phyloP scores from a whole-genome alignment of 1,140 invertebrate species.

The Rhopalosiphum padi region DNA sequence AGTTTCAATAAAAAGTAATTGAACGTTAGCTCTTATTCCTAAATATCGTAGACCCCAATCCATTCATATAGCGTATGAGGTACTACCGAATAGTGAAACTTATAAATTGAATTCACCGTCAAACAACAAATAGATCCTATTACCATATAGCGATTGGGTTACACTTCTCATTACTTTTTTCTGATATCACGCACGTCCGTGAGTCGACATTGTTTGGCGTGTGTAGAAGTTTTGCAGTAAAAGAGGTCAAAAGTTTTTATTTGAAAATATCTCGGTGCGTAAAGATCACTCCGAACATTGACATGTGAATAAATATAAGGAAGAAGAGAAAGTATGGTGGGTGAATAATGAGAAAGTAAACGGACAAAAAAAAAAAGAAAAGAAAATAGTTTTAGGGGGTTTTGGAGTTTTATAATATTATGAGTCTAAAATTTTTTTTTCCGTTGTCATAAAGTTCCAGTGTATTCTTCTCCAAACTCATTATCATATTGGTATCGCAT shows the following conservation, averaged over 20 bases:
- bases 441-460: conserved; percentile 48
- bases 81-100: not conserved
- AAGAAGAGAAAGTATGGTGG: not conserved
- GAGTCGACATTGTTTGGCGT: not conserved
- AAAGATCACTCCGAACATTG: not conserved
- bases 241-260: conserved; percentile 28
- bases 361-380: conserved; percentile 17
- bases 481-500: conserved; percentile 52
- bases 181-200: not conserved
- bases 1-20: not conserved
- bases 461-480: conserved; percentile 46
- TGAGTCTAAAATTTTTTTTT: not conserved
- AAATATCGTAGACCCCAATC: not conserved
- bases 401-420: conserved; percentile 53
- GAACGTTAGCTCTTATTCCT: not conserved
- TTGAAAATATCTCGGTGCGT: not conserved
- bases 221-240: conserved; percentile 16
- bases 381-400: conserved; percentile 35
- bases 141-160: not conserved
- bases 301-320: conserved; percentile 26
- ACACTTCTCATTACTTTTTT: not conserved
- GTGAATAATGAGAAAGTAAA: conserved; percentile 49
- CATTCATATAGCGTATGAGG: not conserved
- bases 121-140: conserved; percentile 41
- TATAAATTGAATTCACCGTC: not conserved